Conservation (phyloP, 1,140 invertebrate genomes). For the Drosophila oshimai region DNA sequence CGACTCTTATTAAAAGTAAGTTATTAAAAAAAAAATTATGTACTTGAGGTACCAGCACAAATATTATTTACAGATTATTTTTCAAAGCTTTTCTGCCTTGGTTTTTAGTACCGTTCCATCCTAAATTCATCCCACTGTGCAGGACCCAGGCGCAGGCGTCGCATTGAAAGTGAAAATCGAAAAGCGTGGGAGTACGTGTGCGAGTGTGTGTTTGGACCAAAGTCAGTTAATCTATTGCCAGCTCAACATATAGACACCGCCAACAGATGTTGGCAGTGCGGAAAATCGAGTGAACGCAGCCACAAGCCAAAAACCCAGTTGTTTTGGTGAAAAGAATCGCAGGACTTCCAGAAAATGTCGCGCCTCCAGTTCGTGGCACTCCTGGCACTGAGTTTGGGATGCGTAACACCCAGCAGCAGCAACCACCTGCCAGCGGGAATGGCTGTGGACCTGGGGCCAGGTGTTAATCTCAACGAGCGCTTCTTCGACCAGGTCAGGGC, state of each 20-base stretch:
- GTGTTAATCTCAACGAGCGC: conserved; percentile 65
- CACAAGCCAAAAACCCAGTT: conserved; percentile 6
- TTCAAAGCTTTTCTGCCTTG: not conserved
- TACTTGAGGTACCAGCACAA: too few species aligned
- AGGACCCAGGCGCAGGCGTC: conserved; percentile 51
- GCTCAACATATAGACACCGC: conserved; percentile 76
- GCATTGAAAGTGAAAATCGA: conserved; percentile 69
- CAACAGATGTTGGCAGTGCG: conserved; percentile 69
- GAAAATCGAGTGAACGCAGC: conserved; percentile 47
- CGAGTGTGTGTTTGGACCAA: conserved; percentile 37
- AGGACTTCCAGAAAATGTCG: conserved; percentile 34
- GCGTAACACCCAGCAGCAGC: conserved; percentile 15
- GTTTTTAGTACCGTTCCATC: not conserved
- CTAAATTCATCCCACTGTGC: conserved; percentile 27
- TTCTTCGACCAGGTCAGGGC: conserved; percentile 77
- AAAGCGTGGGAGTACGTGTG: conserved; percentile 58
- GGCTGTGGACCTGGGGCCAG: conserved; percentile 5
- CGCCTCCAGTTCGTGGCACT: conserved; percentile 30
- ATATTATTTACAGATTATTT: too few species aligned
- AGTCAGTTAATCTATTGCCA: conserved; percentile 71
- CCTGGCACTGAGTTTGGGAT: conserved; percentile 28
- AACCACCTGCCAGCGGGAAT: conserved; percentile 70
- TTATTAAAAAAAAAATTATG: too few species aligned
- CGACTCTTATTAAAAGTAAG: too few species aligned
- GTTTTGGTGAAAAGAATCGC: conserved; percentile 17